Conservation (phyloP, 2,888 invertebrate species). For the Tolmerus cingulatus region DNA sequence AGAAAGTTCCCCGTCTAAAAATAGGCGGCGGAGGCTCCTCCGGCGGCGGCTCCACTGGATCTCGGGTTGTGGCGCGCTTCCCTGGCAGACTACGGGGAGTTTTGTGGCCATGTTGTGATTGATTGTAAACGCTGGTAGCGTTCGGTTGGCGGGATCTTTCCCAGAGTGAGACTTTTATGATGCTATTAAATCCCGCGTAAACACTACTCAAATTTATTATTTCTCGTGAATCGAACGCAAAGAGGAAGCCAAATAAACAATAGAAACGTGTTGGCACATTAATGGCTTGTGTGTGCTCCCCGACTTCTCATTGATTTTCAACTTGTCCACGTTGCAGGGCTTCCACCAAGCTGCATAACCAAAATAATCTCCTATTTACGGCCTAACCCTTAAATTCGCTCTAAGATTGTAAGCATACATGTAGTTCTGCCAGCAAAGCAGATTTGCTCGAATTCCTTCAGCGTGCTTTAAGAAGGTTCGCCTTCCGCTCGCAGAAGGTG, state of each 20-base stretch:
- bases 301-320: not conserved
- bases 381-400: not conserved
- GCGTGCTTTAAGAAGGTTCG: not conserved
- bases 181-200: conserved; percentile 2
- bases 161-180: not conserved
- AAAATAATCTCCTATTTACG: conserved; percentile 3
- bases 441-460: not conserved
- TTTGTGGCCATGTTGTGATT: not conserved
- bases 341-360: not conserved
- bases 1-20: not conserved
- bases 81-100: not conserved
- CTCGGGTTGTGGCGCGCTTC: not conserved
- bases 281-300: conserved; percentile 15
- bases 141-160: not conserved
- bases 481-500: not conserved
- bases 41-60: not conserved
- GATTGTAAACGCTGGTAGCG: not conserved
- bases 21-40: not conserved
- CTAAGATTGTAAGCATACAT: not conserved
- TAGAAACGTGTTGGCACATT: conserved; percentile 45
- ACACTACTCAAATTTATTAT: conserved; percentile 20
- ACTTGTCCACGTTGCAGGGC: conserved; percentile 3
- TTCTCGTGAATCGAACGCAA: conserved; percentile 6
- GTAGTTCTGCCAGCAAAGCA: not conserved
- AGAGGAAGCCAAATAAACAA: conserved; percentile 26